A percentile compares a stretch with the other conserved stretches of the same genome.
These are phyloP conservation scores for Anser brachyrhynchus DNA, from an alignment of 2,113 vertebrate species.

Conservation along the genomic window DNA sequence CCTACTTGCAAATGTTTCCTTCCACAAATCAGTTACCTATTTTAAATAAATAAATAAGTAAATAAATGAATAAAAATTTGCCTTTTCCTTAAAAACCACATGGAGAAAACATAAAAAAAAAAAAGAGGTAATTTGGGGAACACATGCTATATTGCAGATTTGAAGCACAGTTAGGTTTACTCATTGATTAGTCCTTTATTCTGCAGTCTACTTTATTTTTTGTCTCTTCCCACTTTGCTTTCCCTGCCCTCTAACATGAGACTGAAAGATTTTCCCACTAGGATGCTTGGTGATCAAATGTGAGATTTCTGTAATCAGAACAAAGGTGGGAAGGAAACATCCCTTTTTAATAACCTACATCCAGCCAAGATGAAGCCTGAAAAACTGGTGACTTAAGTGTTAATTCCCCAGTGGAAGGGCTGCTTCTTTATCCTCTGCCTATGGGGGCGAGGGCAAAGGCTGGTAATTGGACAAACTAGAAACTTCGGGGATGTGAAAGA, in stretches of 20 bases:
- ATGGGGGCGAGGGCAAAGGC: constrained; percentile 37
- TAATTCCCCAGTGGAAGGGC: constrained; percentile 31
- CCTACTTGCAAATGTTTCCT: neutral
- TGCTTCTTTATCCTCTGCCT: constrained; percentile 44
- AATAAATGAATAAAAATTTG: neutral
- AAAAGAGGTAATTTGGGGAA: neutral
- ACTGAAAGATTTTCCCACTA: neutral
- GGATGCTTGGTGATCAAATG: neutral
- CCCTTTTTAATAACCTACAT: constrained; percentile 5
- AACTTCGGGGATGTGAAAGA: constrained; percentile 67
- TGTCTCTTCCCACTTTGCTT: neutral
- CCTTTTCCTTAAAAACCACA: neutral
- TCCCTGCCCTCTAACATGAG: neutral
- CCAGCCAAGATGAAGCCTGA: constrained; percentile 39
- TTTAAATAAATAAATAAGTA: neutral
- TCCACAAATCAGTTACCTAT: neutral
- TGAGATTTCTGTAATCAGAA: neutral
- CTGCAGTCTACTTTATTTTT: neutral
- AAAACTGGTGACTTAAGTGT: constrained; percentile 30
- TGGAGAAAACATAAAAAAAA: neutral
- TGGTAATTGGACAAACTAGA: constrained; percentile 63
- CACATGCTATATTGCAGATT: neutral
- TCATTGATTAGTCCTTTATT: neutral
- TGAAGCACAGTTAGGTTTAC: neutral
- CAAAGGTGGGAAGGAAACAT: neutral